phyloP scores from a whole-genome alignment of 2,888 invertebrate species.

The Rhagonycha lutea region DNA sequence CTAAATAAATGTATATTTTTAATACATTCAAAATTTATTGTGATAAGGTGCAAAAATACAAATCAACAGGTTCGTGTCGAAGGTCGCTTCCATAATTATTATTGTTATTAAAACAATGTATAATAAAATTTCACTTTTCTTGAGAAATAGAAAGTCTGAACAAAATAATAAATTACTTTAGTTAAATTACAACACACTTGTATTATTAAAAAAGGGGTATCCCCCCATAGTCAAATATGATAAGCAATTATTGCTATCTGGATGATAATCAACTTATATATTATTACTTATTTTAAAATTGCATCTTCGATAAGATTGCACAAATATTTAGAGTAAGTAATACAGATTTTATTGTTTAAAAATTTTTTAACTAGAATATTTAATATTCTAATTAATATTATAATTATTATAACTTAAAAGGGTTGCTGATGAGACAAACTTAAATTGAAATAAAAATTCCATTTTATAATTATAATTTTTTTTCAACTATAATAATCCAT shows the following conservation, averaged over 20 bases:
- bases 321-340: too few relatives aligned
- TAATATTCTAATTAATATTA: too few relatives aligned
- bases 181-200: background rate
- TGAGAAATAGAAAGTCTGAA: conserved; percentile 41
- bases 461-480: too few relatives aligned
- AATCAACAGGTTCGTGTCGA: conserved; percentile 5
- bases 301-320: background rate
- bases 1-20: background rate
- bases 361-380: background rate
- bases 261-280: background rate
- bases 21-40: background rate
- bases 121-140: conserved; percentile 42
- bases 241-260: background rate
- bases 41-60: background rate
- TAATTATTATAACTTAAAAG: too few relatives aligned
- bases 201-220: background rate
- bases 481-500: too few relatives aligned
- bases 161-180: conserved; percentile 6
- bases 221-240: background rate
- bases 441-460: too few relatives aligned
- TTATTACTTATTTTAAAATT: background rate
- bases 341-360: too few relatives aligned
- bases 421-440: too few relatives aligned
- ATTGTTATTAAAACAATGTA: conserved; percentile 28
- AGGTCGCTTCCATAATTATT: conserved; percentile 7